Evolutionary conservation across 2,888 invertebrate species (phyloP), one percentile per base, ranked within the genome.

Genomic region (Priocnemis perturbator): DNA sequence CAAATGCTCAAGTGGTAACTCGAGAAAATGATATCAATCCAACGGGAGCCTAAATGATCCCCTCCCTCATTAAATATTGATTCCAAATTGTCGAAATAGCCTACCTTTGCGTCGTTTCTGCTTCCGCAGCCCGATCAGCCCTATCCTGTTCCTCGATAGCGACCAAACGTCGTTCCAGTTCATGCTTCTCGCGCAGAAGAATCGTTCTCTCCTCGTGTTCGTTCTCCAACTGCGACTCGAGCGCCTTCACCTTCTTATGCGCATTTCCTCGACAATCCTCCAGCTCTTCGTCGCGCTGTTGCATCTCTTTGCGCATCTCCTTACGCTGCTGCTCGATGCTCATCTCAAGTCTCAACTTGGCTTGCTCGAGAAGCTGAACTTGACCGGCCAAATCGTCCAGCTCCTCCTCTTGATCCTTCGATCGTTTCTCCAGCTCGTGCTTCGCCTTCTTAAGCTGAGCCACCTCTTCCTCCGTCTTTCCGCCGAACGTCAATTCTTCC

Each of bases 311-410:
- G 11, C 96, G 93, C 78, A 96, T 94, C 84, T 97, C 97, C 87
- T 98, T 98, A 58, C 97, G 93, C 89, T 95, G 94, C 80, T 97
- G 97, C 87, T 98, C 98, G 79, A 97, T 89, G 53, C 95, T 92
- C 98, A 98, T 98, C 90, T 98, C 98, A 76, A 98, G 90, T 0
- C 98, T 93, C 26, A 98, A 91, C 89, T 98, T 98, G 1, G 97
- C 95, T 89, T 97, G 97, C 88, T 98, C 97, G 84, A 98, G 90
- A 81, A 98, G 91, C 89, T 93, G 94, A 84, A 96, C 95, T 90
- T 96, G 95, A 3, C 97, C 98, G 2, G 98, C 97, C 86, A 98
- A 92, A 87, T 99, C 98, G 86, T 98, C 98, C 60, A 98, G 91
- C 88, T 98, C 98, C 87, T 98, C 98, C 87, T 98, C 98, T 90